phyloP scores from a whole-genome alignment of 1,140 invertebrate species.

The Drosophila lacertosa region DNA sequence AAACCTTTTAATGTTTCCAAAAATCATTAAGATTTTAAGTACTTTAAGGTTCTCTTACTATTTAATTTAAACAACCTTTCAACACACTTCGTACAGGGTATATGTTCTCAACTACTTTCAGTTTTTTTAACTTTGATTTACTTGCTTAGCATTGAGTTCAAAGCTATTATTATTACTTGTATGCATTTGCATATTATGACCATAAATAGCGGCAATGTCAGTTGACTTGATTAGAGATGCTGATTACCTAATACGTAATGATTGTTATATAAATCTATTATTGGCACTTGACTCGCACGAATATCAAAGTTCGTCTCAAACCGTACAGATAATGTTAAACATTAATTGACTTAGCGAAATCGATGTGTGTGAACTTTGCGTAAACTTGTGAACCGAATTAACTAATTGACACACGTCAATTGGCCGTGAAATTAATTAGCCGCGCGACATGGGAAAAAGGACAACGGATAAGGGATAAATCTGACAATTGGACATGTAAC shows the following conservation, averaged over 20 bases:
- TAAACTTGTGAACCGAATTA: not conserved
- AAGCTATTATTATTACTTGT: not conserved
- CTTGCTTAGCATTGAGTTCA: not conserved
- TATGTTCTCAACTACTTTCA: not conserved
- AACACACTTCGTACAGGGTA: too few species aligned
- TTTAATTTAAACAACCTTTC: too few species aligned
- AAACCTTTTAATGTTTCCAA: too few species aligned
- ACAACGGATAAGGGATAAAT: not conserved
- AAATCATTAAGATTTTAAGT: too few species aligned
- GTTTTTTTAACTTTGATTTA: too few species aligned
- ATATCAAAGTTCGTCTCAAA: not conserved
- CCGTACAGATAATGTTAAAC: not conserved
- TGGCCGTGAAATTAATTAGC: slow-evolving; percentile 58
- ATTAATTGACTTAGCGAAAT: slow-evolving; percentile 1
- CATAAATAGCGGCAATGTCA: slow-evolving; percentile 23
- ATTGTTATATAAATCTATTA: too few species aligned
- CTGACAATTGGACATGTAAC: not conserved
- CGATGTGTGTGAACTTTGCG: not conserved
- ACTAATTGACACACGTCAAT: slow-evolving; percentile 69
- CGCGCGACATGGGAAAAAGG: too few species aligned
- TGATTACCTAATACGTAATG: not conserved
- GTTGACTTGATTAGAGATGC: not conserved
- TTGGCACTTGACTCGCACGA: too few species aligned
- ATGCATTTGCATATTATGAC: slow-evolving; percentile 17
- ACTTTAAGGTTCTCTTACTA: too few species aligned